Evolutionary conservation across 2,888 invertebrate genomes (phyloP).

Genomic region (Cecidostiba fungosa): DNA sequence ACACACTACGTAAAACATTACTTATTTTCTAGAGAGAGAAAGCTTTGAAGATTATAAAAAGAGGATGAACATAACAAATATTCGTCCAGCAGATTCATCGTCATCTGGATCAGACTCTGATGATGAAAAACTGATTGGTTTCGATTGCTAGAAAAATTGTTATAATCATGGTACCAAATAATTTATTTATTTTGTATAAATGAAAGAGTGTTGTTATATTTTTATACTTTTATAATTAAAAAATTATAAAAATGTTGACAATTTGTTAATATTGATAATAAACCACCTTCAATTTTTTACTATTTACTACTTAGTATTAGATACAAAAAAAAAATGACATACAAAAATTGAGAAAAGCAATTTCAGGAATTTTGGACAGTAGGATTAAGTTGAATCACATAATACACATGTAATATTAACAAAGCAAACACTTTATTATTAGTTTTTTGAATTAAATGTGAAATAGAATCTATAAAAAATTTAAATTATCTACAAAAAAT

Average conservation of each 20-base stretch:
- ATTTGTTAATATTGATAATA: not conserved
- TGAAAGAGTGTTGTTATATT: not conserved
- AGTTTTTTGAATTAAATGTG: constrained; percentile 35
- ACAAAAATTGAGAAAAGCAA: not conserved
- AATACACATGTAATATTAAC: constrained; percentile 8
- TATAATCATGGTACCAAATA: not conserved
- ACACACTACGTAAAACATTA: constrained; percentile 29
- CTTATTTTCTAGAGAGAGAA: constrained; percentile 66
- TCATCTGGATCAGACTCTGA: constrained; percentile 74
- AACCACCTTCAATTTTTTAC: not conserved
- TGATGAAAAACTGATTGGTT: constrained; percentile 69
- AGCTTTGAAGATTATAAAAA: constrained; percentile 70
- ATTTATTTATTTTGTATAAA: not conserved
- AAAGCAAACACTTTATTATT: constrained; percentile 49
- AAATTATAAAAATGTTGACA: not conserved
- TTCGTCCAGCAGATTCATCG: constrained; percentile 71
- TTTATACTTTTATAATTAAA: constrained; percentile 4
- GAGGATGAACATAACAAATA: constrained; percentile 67
- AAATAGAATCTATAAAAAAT: constrained; percentile 41
- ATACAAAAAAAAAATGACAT: not conserved
- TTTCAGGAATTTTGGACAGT: not conserved
- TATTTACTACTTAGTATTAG: not conserved
- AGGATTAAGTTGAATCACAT: not conserved
- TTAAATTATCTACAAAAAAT: constrained; percentile 25
- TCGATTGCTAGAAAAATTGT: constrained; percentile 40